Evolutionary conservation across 1,140 invertebrate genomes (phyloP).

Genomic region (Zelostemma sp.): DNA sequence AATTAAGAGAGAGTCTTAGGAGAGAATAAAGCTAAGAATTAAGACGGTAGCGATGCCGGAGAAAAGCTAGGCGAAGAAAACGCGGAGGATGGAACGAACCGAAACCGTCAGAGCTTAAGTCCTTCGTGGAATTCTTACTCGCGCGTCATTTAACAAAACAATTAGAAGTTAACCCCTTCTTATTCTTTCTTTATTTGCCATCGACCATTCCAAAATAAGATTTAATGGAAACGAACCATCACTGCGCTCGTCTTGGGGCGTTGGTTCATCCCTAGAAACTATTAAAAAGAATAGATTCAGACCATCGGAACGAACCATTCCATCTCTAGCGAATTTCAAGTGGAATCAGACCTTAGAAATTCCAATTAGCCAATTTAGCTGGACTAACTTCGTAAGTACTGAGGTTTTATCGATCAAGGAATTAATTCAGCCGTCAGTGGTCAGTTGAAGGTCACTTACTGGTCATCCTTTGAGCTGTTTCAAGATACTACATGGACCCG

Average conservation of each 20-base stretch:
- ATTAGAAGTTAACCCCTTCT: slow-evolving; percentile 71
- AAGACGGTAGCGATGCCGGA: slow-evolving; percentile 61
- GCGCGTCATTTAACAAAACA: slow-evolving; percentile 73
- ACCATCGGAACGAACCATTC: too few species aligned
- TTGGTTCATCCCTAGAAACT: too few species aligned
- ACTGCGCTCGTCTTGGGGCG: too few species aligned
- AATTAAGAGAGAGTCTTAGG: slow-evolving; percentile 71
- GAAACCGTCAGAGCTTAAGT: slow-evolving; percentile 67
- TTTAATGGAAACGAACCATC: slow-evolving; percentile 24
- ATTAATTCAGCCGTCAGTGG: slow-evolving; percentile 40
- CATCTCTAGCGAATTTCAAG: background rate
- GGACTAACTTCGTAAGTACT: slow-evolving; percentile 22
- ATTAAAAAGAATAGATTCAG: too few species aligned
- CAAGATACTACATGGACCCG: slow-evolving; percentile 63
- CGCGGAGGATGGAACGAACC: slow-evolving; percentile 55
- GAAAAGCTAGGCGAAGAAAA: slow-evolving; percentile 31
- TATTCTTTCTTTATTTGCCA: slow-evolving; percentile 59
- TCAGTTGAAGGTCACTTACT: slow-evolving; percentile 67
- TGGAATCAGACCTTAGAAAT: slow-evolving; percentile 29
- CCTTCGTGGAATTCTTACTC: slow-evolving; percentile 69
- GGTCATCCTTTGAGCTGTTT: slow-evolving; percentile 60
- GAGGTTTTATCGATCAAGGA: slow-evolving; percentile 24
- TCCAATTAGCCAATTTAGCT: slow-evolving; percentile 60
- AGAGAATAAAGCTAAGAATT: slow-evolving; percentile 72
- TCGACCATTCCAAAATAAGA: slow-evolving; percentile 48